phyloP scores from a whole-genome alignment of 37 sponge, comb jelly and placozoan genomes.

The Crambe crambe region DNA sequence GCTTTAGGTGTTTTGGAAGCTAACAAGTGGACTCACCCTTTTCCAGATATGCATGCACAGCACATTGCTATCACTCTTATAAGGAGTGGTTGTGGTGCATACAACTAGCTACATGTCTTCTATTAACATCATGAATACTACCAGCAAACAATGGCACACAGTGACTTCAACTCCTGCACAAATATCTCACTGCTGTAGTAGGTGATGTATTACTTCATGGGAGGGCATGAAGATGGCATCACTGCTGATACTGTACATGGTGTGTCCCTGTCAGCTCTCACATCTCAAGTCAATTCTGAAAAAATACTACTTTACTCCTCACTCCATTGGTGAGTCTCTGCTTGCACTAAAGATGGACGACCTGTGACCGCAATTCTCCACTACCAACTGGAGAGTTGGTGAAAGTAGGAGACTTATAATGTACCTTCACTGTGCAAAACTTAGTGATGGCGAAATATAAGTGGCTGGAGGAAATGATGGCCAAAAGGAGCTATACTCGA shows the following conservation, averaged over 20 bases:
- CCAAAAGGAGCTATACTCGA: no score
- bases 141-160: not conserved
- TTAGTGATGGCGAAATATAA: not conserved
- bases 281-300: constrained; percentile 2
- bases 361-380: not conserved
- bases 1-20: not conserved
- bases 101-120: not conserved
- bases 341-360: not conserved
- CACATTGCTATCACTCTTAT: not conserved
- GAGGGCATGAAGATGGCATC: not conserved
- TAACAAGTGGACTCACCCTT: constrained; percentile 10
- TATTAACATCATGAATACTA: not conserved
- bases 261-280: not conserved
- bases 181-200: not conserved
- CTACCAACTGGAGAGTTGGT: constrained; percentile 2
- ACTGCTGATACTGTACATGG: not conserved
- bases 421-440: not conserved
- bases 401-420: constrained; percentile 5
- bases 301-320: not conserved
- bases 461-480: constrained; percentile 19
- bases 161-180: not conserved
- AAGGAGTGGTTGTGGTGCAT: not conserved
- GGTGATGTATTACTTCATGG: constrained; percentile 9
- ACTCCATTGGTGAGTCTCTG: not conserved
- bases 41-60: constrained; percentile 20